phyloP scores from a whole-genome alignment of 1,140 invertebrate species.

The Leptoteleia sp. region DNA sequence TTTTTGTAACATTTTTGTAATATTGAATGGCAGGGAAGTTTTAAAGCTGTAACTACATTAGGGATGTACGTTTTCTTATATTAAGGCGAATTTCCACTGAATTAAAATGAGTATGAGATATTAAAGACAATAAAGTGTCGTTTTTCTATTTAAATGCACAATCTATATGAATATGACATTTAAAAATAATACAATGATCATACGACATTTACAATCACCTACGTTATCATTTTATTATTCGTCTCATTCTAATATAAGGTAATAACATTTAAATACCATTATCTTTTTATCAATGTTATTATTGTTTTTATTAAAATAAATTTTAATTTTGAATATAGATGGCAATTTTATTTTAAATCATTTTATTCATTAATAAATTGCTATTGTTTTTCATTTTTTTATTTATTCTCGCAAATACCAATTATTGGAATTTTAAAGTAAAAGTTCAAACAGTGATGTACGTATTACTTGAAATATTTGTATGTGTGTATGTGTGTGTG shows the following conservation, averaged over 20 bases:
- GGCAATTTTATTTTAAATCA: not conserved
- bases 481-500: slow-evolving; percentile 2
- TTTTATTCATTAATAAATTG: not conserved
- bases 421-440: no score
- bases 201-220: slow-evolving; percentile 27
- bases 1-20: no score
- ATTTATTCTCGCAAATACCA: slow-evolving; percentile 7
- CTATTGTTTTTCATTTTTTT: not conserved
- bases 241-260: not conserved
- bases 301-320: no score
- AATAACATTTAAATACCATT: not conserved
- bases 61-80: no score
- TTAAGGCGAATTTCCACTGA: no score
- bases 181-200: slow-evolving; percentile 53
- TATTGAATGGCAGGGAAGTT: no score
- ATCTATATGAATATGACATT: slow-evolving; percentile 30
- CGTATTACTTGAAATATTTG: slow-evolving; percentile 7
- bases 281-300: no score
- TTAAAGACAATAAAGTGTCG: no score
- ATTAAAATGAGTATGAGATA: no score
- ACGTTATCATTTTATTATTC: slow-evolving; percentile 6
- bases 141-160: slow-evolving; percentile 41
- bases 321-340: no score
- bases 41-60: no score
- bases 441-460: slow-evolving; percentile 15